Evolutionary conservation across 2,113 vertebrate genomes (phyloP), one percentile per base, ranked within the genome.

Genomic region (Rhinopomastus cyanomelas): DNA sequence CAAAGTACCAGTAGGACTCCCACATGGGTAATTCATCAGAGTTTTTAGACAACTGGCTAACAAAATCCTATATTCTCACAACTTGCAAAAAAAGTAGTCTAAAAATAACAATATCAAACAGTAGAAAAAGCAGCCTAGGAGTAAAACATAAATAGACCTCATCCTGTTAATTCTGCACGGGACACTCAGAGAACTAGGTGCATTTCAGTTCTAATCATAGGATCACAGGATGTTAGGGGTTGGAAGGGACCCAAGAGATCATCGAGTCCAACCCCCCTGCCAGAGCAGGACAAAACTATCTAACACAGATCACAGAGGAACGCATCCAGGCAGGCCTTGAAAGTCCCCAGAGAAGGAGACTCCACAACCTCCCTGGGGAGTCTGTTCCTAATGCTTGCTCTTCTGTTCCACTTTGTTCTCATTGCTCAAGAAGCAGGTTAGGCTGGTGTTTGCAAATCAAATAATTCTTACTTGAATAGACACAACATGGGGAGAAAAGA

Each of bases 11-110:
- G 48, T 48, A 91, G 87, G 87, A 93, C 60, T 95, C 87, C 93
- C 88, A 91, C 34, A 37, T 49, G 89, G 68, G 56, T 77, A 94
- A 95, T 94, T 46, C 51, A 92, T 93, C 79, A 87, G 32, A 73
- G 15, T 26, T 93, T 91, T 91, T 56, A 68, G 89, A 92, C 77
- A 92, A 81, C 56, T 39, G 19, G 8, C 17, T 65, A 36, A 49
- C 29, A 48, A 92, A 90, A 44, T 23, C 16, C 36, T 36, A 16
- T 51, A 52, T 67, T 89, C 65, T 72, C 42, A 74, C 46, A 32
- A 71, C 37, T 89, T 93, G 69, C 48, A 92, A 87, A 93, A 91
- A 91, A 88, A 42, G 37, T 55, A 9, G 36, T 69, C 21, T 56
- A 77, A 89, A 89, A 87, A 75, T 80, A 93, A 61, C 34, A 49